These are phyloP conservation scores for Alouatta palliata DNA, from an alignment of 2,113 vertebrate species.

Conservation along the genomic window DNA sequence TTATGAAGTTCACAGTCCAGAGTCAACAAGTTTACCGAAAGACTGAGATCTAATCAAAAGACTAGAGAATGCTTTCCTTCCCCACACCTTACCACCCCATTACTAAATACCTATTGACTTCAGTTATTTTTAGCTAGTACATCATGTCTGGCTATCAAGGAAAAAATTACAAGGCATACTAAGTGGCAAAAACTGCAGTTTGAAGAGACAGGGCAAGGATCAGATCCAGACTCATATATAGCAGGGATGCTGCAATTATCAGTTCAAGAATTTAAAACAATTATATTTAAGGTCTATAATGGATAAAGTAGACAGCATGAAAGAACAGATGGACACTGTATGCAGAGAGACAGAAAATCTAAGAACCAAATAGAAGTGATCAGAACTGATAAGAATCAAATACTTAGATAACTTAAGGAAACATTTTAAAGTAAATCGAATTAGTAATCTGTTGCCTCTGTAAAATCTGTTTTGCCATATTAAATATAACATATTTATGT, in stretches of 20 bases:
- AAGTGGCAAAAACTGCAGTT: background rate
- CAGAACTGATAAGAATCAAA: background rate
- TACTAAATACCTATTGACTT: background rate
- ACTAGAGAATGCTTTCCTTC: background rate
- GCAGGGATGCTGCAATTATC: background rate
- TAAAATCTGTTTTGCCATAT: background rate
- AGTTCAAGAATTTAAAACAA: background rate
- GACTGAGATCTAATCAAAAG: background rate
- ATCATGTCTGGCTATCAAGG: background rate
- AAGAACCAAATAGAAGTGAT: background rate
- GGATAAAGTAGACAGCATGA: background rate
- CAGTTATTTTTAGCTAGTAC: background rate
- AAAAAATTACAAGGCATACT: background rate
- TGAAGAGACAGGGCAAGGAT: background rate
- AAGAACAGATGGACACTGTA: background rate
- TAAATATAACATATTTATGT: background rate
- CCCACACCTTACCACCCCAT: background rate
- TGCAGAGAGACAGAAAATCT: background rate
- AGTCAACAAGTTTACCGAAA: background rate
- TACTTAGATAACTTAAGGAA: background rate
- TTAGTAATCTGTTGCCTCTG: background rate
- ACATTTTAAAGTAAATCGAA: background rate
- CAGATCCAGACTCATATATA: background rate
- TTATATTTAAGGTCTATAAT: background rate
- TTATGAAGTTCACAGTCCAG: background rate